phyloP scores from a whole-genome alignment of 1,140 invertebrate species.

The Sitophilus oryzae region DNA sequence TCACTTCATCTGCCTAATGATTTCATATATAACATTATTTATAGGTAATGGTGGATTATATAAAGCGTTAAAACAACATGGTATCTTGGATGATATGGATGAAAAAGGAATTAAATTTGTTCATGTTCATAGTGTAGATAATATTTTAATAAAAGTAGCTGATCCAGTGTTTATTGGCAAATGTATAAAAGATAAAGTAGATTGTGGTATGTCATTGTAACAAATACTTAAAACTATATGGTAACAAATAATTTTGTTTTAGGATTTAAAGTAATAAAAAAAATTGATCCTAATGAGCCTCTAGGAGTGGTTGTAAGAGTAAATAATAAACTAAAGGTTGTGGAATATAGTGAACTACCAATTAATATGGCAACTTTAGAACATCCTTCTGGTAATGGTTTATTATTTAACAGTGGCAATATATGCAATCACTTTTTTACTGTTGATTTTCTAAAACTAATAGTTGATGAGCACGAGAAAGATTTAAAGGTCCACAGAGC shows the following conservation, averaged over 20 bases:
- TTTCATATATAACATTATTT: background rate
- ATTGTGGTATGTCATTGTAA: conserved; percentile 52
- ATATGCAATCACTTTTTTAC: conserved; percentile 99
- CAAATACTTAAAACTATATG: background rate
- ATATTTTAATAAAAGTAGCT: conserved; percentile 95
- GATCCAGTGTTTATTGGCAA: conserved; percentile 97
- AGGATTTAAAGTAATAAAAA: conserved; percentile 93
- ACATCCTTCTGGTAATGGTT: conserved; percentile 62
- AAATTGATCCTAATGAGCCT: conserved; percentile 82
- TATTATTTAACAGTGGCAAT: conserved; percentile 90
- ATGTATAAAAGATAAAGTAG: conserved; percentile 78
- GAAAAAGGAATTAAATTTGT: conserved; percentile 78
- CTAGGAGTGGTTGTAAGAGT: conserved; percentile 92
- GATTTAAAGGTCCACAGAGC: conserved; percentile 88
- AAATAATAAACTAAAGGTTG: conserved; percentile 82
- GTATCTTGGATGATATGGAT: conserved; percentile 79
- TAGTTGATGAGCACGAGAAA: conserved; percentile 50
- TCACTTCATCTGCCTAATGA: background rate
- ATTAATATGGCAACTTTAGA: conserved; percentile 73
- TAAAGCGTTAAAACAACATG: conserved; percentile 67
- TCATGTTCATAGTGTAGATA: conserved; percentile 98
- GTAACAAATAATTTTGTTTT: background rate
- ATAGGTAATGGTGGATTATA: conserved; percentile 88
- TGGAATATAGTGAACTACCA: conserved; percentile 98
- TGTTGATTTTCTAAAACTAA: conserved; percentile 66